These are phyloP conservation scores for Meles meles DNA, from an alignment of 2,113 vertebrate genomes.

Conservation along the genomic window DNA sequence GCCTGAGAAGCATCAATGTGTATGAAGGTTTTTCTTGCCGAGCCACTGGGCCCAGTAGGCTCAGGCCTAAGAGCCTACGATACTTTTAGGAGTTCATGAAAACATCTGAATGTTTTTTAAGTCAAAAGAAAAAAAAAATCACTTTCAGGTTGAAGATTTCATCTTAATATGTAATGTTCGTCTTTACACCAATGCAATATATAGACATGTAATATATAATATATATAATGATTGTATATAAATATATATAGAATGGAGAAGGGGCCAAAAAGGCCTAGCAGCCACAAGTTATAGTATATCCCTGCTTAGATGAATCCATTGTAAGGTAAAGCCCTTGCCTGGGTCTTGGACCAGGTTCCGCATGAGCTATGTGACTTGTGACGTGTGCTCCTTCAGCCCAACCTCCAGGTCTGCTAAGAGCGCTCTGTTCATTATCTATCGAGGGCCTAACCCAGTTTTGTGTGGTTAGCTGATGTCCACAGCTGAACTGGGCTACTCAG, in stretches of 20 bases:
- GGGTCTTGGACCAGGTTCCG: neutral
- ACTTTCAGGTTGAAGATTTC: neutral
- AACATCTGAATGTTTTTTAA: neutral
- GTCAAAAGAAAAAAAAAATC: neutral
- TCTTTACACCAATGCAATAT: neutral
- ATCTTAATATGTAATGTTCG: neutral
- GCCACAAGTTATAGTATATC: no score
- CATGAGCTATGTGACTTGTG: neutral
- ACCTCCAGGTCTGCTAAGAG: neutral
- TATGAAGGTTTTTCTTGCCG: no score
- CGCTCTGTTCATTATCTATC: accelerated
- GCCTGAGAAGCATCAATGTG: neutral
- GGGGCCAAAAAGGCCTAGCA: neutral
- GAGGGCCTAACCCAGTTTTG: neutral
- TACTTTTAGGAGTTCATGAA: neutral
- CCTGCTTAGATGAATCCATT: neutral
- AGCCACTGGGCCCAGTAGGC: no score
- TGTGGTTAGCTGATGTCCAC: neutral
- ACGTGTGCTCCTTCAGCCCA: neutral
- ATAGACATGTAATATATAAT: neutral
- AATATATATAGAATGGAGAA: neutral
- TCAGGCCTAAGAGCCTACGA: neutral
- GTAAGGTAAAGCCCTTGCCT: neutral
- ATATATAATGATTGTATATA: neutral
- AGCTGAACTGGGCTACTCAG: neutral